Evolutionary conservation across 2,888 invertebrate species (phyloP), one percentile per base, ranked within the genome.

Genomic region (Eucriotettix oculatus): DNA sequence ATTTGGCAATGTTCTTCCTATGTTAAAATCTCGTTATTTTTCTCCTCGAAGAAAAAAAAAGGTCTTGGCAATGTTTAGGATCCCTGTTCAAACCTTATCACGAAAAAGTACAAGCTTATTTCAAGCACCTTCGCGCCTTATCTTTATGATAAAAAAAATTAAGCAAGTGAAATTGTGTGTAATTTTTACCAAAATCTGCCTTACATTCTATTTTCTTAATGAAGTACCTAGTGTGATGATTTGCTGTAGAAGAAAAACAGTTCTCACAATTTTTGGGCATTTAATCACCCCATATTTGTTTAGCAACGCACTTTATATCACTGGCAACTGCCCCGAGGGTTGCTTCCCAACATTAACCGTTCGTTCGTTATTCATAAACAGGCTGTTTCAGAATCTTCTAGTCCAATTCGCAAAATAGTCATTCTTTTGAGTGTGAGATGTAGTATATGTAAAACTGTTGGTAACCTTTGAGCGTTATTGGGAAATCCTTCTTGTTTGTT

Each of bases 71-170:
- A 74, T 71, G 73, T 78, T 78, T 78, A 75, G 78, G 78, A 71
- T 76, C 76, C 75, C 76, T 76, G 77, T 76, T 76, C 75, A 77
- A 74, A 72, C 63, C 63, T 61, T 59, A 56, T 62, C 63, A 65
- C 63, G 55, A 80, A 76, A 80, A 80, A 81, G 81, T 81, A 81
- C 82, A 82, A 82, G 81, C 81, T 81, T 81, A 79, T 79, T 81
- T 80, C 78, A 68, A 82, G 81, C 82, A 82, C 82, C 81, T 82
- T 81, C 81, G 82, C 82, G 82, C 82, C 82, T 82, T 82, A 82
- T 80, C 80, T 79, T 79, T 77, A 79, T 75, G 75, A 75, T 66
- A 69, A 69, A 68, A 74, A 73, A 74, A 65, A 66, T 71, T 68
- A 70, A 68, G 68, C 68, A 68, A 68, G 69, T 66, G 66, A 68